A percentile compares a stretch with the other conserved stretches of the same genome.
Conservation (phyloP, 2,113 vertebrate genomes). For the Euleptes europaea region DNA sequence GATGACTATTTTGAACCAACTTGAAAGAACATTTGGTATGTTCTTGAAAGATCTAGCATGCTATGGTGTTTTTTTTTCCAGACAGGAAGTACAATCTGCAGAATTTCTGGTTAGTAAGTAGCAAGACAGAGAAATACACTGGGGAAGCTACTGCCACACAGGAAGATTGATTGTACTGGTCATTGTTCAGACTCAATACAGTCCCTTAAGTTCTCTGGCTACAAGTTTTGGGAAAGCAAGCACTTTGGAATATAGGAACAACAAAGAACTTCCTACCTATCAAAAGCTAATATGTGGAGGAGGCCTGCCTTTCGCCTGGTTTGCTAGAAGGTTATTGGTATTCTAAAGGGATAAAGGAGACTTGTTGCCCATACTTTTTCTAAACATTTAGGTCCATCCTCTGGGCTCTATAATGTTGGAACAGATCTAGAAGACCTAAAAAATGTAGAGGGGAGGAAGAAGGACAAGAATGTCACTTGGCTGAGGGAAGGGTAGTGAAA, state of each 20-base stretch:
- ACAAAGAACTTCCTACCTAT: neutral
- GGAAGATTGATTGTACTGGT: neutral
- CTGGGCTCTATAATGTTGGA: neutral
- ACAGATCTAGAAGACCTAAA: neutral
- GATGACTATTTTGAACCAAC: neutral
- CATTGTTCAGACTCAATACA: neutral
- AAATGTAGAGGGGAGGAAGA: neutral
- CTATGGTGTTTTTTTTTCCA: neutral
- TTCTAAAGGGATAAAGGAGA: neutral
- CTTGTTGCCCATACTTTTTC: neutral
- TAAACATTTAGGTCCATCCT: neutral
- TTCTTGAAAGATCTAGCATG: neutral
- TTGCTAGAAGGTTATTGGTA: too few relatives aligned
- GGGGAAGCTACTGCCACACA: neutral
- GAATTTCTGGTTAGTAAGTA: neutral
- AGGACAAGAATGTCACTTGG: neutral
- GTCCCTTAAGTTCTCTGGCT: neutral
- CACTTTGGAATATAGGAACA: neutral
- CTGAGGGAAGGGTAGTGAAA: neutral
- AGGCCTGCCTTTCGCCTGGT: neutral
- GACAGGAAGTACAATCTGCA: neutral
- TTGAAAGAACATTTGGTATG: neutral
- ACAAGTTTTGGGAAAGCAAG: neutral
- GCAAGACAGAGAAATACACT: neutral
- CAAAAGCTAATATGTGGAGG: neutral